Base-by-base conservation (phyloP, 2,888 invertebrate species). In the Poecilus cupreus region DNA sequence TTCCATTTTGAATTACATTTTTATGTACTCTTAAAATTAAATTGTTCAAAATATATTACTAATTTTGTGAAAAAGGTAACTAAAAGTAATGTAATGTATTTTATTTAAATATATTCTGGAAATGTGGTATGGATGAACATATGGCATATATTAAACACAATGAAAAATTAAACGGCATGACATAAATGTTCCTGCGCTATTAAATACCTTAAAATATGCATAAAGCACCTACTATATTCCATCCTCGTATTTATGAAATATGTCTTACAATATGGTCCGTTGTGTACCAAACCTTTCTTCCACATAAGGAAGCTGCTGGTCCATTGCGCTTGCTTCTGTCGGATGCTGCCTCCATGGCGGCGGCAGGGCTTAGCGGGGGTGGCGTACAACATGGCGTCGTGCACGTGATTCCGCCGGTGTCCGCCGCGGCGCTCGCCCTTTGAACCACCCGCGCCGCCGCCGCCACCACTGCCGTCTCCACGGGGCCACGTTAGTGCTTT, bases 351-450 rank as follows among this genome's bases (percentile, higher is more conserved):
- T 68, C 51, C 51, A 32, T 5, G 32, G 4, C 8, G 8, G 16
- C 51, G 18, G n/a, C n/a, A n/a, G n/a, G 8, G 8, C 4, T 51
- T 2, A 4, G 3, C 51, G 43, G 43, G 43, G 43, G 43, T 2
- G 8, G 11, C 5, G 18, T 51, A 8, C 88, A 88, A 90, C 90
- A 89, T 86, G 86, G 82, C 83, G 81, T 57, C 75, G 81, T 24
- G 82, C 80, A 80, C 83, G 81, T 82, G 80, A 78, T 75, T 84
- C 89, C 88, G 85, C 87, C 84, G 83, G 85, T 86, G 83, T 88
- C 86, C 89, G 85, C 87, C 88, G 86, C 84, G 87, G 87, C 88
- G 85, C 88, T 57, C 49, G 24, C 18, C 81, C 57, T 72, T 68
- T 51, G 32, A 60, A 43, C 46, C 74, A 24, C 43, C 80, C 74